A percentile compares a stretch with the other conserved stretches of the same genome.
phyloP scores from a whole-genome alignment of 1,140 invertebrate species.

The Lepeophtheirus salmonis region DNA sequence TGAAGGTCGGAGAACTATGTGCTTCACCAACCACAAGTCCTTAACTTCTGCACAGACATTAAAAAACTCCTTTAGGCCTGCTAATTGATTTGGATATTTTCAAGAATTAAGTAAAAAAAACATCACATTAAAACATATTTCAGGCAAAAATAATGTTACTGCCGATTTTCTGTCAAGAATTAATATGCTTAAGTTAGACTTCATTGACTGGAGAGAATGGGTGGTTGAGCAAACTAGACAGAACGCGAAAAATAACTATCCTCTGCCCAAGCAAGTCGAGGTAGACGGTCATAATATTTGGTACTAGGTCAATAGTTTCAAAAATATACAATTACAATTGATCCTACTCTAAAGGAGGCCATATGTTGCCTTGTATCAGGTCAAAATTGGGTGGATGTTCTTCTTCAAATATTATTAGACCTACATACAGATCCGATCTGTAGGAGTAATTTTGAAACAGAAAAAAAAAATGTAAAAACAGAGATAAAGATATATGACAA shows the following conservation, averaged over 20 bases:
- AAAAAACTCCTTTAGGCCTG: not conserved
- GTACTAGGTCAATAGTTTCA: not conserved
- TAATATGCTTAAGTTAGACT: not conserved
- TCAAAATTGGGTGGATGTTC: no score
- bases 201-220: not conserved
- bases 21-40: not conserved
- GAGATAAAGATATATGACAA: no score
- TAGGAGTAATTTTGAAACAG: no score
- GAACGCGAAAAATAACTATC: not conserved
- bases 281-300: not conserved
- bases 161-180: not conserved
- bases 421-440: no score
- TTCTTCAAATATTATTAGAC: no score
- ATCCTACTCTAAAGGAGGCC: no score
- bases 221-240: not conserved
- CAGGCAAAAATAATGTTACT: not conserved
- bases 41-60: not conserved
- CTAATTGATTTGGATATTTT: not conserved
- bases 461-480: no score
- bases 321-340: not conserved
- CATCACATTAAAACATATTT: not conserved
- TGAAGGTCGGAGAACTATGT: no score
- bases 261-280: no score
- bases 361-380: no score
- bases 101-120: not conserved